These are phyloP conservation scores for Ptilorrhoa leucosticta DNA, from an alignment of 2,113 vertebrate species.

Conservation along the genomic window DNA sequence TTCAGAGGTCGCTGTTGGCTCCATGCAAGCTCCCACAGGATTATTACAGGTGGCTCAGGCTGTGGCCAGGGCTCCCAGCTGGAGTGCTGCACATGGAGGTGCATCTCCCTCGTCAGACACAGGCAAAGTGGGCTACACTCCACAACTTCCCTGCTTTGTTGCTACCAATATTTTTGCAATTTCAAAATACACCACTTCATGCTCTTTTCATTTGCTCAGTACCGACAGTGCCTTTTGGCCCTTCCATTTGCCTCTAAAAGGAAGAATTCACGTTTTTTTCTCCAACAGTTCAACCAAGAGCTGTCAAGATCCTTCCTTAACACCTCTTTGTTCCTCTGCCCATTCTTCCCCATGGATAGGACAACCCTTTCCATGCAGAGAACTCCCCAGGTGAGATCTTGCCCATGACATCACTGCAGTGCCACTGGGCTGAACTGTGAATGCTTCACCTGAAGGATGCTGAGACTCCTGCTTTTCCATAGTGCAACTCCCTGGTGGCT, in stretches of 20 bases:
- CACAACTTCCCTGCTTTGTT: neutral
- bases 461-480: neutral
- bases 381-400: neutral
- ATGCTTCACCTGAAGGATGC: neutral
- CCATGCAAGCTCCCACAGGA: neutral
- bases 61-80: neutral
- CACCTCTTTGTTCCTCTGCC: neutral
- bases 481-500: neutral
- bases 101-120: fast-evolving
- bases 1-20: neutral
- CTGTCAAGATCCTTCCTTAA: neutral
- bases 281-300: neutral
- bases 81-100: neutral
- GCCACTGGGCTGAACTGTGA: neutral
- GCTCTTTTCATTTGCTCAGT: neutral
- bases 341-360: neutral
- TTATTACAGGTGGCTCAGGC: neutral
- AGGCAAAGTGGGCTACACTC: neutral
- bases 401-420: neutral
- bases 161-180: neutral
- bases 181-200: neutral
- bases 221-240: neutral
- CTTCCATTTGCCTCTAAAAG: neutral
- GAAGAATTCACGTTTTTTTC: neutral
- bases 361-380: neutral